Percentiles rank a stretch among this genome's conserved stretches.
These are phyloP conservation scores for Gandaritis pyraliata DNA, from an alignment of 2,888 invertebrate genomes.

Conservation along the genomic window DNA sequence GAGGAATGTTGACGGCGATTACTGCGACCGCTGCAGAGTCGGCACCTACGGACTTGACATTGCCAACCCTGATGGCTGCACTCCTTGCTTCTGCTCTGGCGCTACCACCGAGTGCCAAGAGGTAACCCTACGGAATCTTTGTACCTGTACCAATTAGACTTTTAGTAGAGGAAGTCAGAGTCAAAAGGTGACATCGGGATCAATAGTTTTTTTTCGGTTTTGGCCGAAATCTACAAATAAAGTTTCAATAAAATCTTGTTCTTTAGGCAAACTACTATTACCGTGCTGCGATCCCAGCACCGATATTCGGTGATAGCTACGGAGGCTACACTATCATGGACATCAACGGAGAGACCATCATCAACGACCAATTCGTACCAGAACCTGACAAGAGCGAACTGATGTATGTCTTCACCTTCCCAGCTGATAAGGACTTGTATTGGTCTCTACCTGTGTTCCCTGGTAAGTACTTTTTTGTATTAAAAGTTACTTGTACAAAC, in stretches of 20 bases:
- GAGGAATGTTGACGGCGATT: constrained; percentile 90
- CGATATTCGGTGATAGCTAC: constrained; percentile 69
- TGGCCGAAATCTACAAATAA: too few relatives aligned
- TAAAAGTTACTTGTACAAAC: background rate
- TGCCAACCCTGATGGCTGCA: constrained; percentile 90
- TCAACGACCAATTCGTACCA: constrained; percentile 67
- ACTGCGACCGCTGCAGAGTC: constrained; percentile 90
- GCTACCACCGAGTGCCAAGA: constrained; percentile 90
- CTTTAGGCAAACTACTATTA: constrained; percentile 65
- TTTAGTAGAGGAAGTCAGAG: too few relatives aligned
- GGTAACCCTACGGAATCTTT: constrained; percentile 51
- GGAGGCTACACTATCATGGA: constrained; percentile 74
- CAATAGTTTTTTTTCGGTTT: too few relatives aligned
- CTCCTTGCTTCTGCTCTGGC: constrained; percentile 95
- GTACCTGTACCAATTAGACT: background rate
- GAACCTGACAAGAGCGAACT: constrained; percentile 72
- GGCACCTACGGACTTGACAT: constrained; percentile 91
- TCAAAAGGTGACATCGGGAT: too few relatives aligned
- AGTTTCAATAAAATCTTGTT: background rate
- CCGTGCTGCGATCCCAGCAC: constrained; percentile 65
- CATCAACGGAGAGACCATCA: constrained; percentile 60
- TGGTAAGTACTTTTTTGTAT: constrained; percentile 52
- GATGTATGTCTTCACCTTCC: constrained; percentile 63
- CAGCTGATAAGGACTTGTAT: constrained; percentile 63
- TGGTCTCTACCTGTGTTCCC: constrained; percentile 77